Evolutionary conservation across 2,797 vertebrate species (phyloP).

Genomic region (Merluccius polli): DNA sequence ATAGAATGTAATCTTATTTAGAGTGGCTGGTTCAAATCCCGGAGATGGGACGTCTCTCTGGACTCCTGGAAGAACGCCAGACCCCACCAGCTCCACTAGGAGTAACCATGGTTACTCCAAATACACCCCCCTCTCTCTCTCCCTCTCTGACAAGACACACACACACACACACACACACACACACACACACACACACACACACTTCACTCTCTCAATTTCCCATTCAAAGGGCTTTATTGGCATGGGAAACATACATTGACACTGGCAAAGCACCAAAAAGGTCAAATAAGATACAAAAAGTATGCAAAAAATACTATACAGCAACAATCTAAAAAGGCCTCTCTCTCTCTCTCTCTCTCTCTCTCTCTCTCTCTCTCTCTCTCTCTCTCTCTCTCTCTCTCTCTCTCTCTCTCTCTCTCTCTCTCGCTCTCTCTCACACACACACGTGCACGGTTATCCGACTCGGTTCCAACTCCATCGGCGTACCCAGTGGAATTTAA

Average conservation of each 20-base stretch:
- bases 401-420: background rate
- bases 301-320: background rate
- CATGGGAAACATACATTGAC: background rate
- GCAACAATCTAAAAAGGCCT: background rate
- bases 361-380: background rate
- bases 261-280: background rate
- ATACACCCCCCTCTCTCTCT: background rate
- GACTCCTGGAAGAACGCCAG: conserved; percentile 51
- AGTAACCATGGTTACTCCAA: conserved; percentile 26
- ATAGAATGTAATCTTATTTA: conserved; percentile 36
- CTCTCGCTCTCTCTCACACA: background rate
- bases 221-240: background rate
- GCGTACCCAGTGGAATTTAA: conserved; percentile 47
- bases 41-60: conserved; percentile 43
- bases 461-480: conserved; percentile 4
- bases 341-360: background rate
- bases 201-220: background rate
- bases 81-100: conserved; percentile 34
- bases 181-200: background rate
- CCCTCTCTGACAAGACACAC: too few relatives aligned
- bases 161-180: background rate
- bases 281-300: background rate
- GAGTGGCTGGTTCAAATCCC: conserved; percentile 41
- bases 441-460: background rate
- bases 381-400: background rate